phyloP scores from a whole-genome alignment of 2,797 vertebrate species.

The Sebastes iracundus region DNA sequence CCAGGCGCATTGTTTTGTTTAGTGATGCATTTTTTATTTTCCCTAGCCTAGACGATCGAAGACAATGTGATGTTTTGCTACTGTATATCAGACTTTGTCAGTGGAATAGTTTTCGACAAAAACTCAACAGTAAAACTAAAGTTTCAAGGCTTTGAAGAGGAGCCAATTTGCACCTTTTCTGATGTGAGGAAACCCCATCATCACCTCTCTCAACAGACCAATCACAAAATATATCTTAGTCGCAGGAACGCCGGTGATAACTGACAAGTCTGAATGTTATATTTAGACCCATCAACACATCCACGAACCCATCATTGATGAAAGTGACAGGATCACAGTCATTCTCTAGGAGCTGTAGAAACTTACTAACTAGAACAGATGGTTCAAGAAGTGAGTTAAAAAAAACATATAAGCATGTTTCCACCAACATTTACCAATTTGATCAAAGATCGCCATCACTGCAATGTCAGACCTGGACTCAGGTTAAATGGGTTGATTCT shows the following conservation, averaged over 20 bases:
- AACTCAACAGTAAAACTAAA: background rate
- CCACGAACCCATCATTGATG: background rate
- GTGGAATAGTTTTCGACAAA: background rate
- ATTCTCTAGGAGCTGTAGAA: background rate
- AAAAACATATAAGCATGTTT: background rate
- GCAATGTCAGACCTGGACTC: background rate
- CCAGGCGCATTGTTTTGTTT: background rate
- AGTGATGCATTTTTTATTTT: background rate
- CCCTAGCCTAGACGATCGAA: background rate
- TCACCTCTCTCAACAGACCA: background rate
- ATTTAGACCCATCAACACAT: background rate
- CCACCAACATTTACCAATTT: background rate
- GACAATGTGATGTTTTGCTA: background rate
- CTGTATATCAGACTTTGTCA: background rate
- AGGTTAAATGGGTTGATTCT: background rate
- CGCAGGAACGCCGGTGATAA: background rate
- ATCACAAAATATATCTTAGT: background rate
- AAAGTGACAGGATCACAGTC: constrained; percentile 1
- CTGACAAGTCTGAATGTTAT: background rate
- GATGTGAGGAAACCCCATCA: background rate
- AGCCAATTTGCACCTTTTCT: background rate
- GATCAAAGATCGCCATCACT: constrained; percentile 1
- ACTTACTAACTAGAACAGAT: background rate
- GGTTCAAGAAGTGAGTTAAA: background rate
- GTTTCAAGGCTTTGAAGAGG: background rate